A percentile compares a stretch with the other conserved stretches of the same genome.
phyloP scores from a whole-genome alignment of 2,888 invertebrate genomes.

The Ariolimax columbianus region DNA sequence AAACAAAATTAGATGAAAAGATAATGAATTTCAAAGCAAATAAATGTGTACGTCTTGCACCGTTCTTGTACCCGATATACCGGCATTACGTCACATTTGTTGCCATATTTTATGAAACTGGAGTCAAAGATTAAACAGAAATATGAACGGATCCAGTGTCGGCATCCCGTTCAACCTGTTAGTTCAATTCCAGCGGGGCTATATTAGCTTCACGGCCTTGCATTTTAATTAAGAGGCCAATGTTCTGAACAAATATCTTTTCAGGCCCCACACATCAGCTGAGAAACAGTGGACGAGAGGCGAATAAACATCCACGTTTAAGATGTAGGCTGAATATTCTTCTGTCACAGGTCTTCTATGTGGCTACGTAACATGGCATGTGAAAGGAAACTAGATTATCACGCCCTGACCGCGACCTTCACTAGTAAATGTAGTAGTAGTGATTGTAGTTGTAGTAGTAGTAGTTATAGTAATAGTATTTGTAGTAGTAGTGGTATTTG shows the following conservation, averaged over 20 bases:
- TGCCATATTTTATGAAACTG: not conserved
- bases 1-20: conserved; percentile 26
- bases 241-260: not conserved
- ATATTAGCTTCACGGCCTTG: not conserved
- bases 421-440: no score
- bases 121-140: not conserved
- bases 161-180: not conserved
- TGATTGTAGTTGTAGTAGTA: no score
- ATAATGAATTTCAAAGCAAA: not conserved
- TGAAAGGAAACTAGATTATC: no score
- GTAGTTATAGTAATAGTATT: no score
- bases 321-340: no score
- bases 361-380: no score
- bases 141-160: not conserved
- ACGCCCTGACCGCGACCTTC: no score
- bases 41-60: not conserved
- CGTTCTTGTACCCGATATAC: no score
- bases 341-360: no score
- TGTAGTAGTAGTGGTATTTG: no score
- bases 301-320: no score
- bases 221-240: not conserved
- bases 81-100: conserved; percentile 22
- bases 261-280: not conserved
- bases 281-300: no score
- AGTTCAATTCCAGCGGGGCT: not conserved